Percentiles rank a stretch among this genome's conserved stretches.
Evolutionary conservation across 2,113 vertebrate genomes (phyloP).

Genomic region (Oncorhynchus mykiss): DNA sequence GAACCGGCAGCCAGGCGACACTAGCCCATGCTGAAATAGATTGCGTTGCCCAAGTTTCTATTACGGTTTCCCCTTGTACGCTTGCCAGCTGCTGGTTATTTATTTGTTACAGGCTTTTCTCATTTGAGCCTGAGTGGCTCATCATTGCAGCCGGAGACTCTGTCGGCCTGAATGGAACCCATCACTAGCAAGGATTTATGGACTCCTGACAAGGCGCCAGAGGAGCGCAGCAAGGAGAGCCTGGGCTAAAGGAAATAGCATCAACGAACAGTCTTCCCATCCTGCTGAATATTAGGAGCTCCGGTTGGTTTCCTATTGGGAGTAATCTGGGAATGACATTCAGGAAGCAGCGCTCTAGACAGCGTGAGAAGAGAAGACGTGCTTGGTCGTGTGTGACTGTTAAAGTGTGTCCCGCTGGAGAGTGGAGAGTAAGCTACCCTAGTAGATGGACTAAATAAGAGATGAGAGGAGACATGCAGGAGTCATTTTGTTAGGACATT

Average conservation of each 20-base stretch:
- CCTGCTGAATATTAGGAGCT: not conserved
- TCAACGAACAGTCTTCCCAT: constrained; percentile 5
- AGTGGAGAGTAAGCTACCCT: constrained; percentile 22
- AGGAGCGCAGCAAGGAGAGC: constrained; percentile 13
- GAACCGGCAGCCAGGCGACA: constrained; percentile 25
- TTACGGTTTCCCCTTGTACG: constrained; percentile 32
- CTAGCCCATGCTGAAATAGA: constrained; percentile 50
- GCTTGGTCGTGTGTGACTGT: constrained; percentile 14
- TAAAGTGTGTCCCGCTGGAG: not conserved
- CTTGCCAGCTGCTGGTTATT: constrained; percentile 52
- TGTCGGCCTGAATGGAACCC: constrained; percentile 34
- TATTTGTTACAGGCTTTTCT: constrained; percentile 64
- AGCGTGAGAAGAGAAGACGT: not conserved
- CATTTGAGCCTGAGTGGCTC: constrained; percentile 59
- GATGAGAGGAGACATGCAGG: constrained; percentile 23
- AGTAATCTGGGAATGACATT: constrained; percentile 16
- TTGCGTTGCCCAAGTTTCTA: constrained; percentile 46
- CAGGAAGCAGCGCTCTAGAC: not conserved
- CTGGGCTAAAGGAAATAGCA: constrained; percentile 21
- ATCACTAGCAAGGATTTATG: constrained; percentile 59
- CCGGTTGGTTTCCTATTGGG: not conserved
- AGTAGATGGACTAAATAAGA: constrained; percentile 47
- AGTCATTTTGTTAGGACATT: constrained; percentile 30
- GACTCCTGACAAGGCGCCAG: constrained; percentile 41
- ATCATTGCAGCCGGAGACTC: constrained; percentile 46